Evolutionary conservation across 1,140 invertebrate genomes (phyloP).

Genomic region (Listronotus oregonensis): DNA sequence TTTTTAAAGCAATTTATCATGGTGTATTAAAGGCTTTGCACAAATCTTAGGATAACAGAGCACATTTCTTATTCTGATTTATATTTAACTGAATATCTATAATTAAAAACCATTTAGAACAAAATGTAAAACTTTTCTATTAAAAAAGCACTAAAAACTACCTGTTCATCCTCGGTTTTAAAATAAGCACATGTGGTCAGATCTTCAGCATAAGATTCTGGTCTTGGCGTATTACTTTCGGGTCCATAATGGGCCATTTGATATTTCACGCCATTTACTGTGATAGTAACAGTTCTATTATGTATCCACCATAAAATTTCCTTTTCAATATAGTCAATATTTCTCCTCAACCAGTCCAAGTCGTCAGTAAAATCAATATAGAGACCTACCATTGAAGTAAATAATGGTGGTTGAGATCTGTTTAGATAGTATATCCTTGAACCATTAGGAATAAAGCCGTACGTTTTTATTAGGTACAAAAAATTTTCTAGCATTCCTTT

Average conservation of each 20-base stretch:
- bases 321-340: constrained; percentile 66
- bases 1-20: no score
- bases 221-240: constrained; percentile 72
- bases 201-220: constrained; percentile 76
- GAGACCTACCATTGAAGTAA: constrained; percentile 75
- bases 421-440: constrained; percentile 74
- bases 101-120: no score
- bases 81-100: no score
- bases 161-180: constrained; percentile 53
- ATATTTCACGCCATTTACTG: constrained; percentile 61
- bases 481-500: constrained; percentile 79
- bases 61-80: no score
- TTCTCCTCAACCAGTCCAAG: constrained; percentile 64
- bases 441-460: constrained; percentile 70
- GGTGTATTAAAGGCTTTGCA: no score
- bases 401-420: constrained; percentile 87
- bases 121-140: no score
- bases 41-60: no score
- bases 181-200: constrained; percentile 50
- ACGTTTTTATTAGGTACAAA: constrained; percentile 61
- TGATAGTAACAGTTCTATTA: constrained; percentile 61
- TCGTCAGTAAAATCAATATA: constrained; percentile 73
- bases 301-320: constrained; percentile 72
- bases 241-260: constrained; percentile 64
- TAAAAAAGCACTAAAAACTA: no score